A percentile compares a stretch with the other conserved stretches of the same genome.
phyloP scores from a whole-genome alignment of 2,113 vertebrate species.

The Echinops telfairi region DNA sequence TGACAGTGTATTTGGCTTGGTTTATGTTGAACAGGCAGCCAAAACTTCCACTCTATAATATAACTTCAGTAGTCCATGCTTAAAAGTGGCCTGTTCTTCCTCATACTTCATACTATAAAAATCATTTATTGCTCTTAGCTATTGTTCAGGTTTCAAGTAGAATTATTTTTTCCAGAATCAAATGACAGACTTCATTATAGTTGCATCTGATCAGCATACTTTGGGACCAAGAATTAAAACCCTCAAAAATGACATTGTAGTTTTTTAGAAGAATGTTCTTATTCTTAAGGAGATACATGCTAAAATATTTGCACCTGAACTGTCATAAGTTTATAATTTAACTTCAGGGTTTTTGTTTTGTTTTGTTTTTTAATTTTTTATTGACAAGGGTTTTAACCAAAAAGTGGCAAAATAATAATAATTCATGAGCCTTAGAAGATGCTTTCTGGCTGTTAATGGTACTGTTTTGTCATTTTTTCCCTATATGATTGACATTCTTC shows the following conservation, averaged over 20 bases:
- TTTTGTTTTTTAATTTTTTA: too few species aligned
- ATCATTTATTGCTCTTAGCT: background rate
- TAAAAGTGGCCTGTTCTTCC: background rate
- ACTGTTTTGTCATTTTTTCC: background rate
- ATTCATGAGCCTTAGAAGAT: conserved; percentile 30
- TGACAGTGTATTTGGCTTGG: too few species aligned
- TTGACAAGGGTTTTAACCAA: background rate
- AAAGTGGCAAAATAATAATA: conserved; percentile 37
- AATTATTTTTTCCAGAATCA: background rate
- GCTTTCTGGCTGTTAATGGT: background rate
- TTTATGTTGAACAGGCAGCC: too few species aligned
- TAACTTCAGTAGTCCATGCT: background rate
- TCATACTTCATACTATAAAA: conserved; percentile 7
- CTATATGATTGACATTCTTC: conserved; percentile 27
- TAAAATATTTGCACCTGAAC: conserved; percentile 49
- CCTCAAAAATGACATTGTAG: background rate
- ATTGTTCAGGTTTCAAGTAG: background rate
- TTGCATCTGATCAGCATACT: background rate
- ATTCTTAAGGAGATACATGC: background rate
- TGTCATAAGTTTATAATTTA: conserved; percentile 22
- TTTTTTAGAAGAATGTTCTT: conserved; percentile 46
- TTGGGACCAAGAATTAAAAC: conserved; percentile 22
- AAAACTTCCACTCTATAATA: too few species aligned
- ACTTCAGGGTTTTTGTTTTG: background rate
- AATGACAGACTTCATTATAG: conserved; percentile 4